Conservation (phyloP, 1,140 invertebrate species). For the Arion vulgaris region DNA sequence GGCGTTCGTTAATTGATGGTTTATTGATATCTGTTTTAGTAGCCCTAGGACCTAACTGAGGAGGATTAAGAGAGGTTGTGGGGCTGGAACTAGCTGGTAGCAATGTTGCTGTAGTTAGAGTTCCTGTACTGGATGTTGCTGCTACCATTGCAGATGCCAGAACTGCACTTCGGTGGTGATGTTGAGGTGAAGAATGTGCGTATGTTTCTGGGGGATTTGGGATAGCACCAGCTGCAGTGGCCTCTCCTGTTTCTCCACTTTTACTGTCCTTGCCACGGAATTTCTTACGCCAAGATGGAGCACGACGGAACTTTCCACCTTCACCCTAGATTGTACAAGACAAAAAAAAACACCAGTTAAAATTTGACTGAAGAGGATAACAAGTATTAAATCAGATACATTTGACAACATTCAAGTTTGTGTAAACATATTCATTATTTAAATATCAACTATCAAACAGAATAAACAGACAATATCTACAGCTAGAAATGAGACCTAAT, state of each 20-base stretch:
- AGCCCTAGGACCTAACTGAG: neutral
- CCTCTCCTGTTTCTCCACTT: conserved; percentile 54
- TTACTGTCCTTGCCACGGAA: conserved; percentile 66
- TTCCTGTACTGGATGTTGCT: neutral
- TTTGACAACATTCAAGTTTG: too few species aligned
- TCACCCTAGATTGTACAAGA: conserved; percentile 46
- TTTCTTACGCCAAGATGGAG: conserved; percentile 71
- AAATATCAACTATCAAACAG: too few species aligned
- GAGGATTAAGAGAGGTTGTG: neutral
- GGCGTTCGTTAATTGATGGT: neutral
- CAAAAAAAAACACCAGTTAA: neutral
- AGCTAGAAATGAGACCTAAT: too few species aligned
- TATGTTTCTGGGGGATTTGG: conserved; percentile 19
- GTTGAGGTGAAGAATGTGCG: conserved; percentile 41
- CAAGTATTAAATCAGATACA: too few species aligned
- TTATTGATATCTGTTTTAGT: neutral
- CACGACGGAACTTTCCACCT: conserved; percentile 66
- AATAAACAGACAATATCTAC: too few species aligned
- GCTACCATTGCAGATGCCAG: conserved; percentile 28
- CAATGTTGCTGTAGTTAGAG: neutral
- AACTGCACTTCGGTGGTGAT: conserved; percentile 38
- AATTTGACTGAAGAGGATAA: too few species aligned
- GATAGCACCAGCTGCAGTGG: conserved; percentile 42
- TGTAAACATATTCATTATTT: too few species aligned
- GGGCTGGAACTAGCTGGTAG: conserved; percentile 14